Base-by-base conservation (phyloP, 2,113 vertebrate genomes). In the Leptobrachium ailaonicum region DNA sequence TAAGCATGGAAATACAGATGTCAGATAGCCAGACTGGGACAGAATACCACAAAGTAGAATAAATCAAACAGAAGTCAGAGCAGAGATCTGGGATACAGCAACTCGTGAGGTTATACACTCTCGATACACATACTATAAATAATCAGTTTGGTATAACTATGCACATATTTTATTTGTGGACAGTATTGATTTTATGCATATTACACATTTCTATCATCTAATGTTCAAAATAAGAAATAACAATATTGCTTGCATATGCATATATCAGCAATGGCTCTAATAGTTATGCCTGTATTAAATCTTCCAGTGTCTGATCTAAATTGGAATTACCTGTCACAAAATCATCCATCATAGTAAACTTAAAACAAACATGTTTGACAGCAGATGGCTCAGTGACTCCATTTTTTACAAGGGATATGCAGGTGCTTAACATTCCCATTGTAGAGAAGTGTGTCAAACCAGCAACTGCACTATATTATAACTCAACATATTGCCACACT, bases 321-420 rank as follows among this genome's bases (percentile, higher is more conserved):
- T 89, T 92, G 86, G 91, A 90, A 92, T 91, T 90, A 90, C 90
- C 88, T 93, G 91, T 92, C 92, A 91, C 88, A 91, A 91, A 92
- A 88, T 88, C 89, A 92, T 92, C 91, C 88, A 87, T 92, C 93
- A 91, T 78, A 84, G 86, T 87, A 79, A 85, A 79, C 85, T 89
- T 84, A 88, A 89, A 88, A 87, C 89, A 91, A 89, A 92, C 84
- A 87, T 89, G 87, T 84, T 73, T 90, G 88, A 86, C 87, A 88
- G 90, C 92, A 93, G 89, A 89, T 92, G 91, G 91, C 88, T 60
- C 56, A 13, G 56, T 7, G 81, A 87, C 89, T 82, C 83, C 83
- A 86, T 88, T 91, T 32, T 90, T 75, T 77, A 68, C 42, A 83
- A 88, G 86, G 88, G 84, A 87, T 87, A 85, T 82, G 85, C 64